A percentile compares a stretch with the other conserved stretches of the same genome.
phyloP scores from a whole-genome alignment of 1,140 invertebrate genomes.

The Penaeus chinensis region DNA sequence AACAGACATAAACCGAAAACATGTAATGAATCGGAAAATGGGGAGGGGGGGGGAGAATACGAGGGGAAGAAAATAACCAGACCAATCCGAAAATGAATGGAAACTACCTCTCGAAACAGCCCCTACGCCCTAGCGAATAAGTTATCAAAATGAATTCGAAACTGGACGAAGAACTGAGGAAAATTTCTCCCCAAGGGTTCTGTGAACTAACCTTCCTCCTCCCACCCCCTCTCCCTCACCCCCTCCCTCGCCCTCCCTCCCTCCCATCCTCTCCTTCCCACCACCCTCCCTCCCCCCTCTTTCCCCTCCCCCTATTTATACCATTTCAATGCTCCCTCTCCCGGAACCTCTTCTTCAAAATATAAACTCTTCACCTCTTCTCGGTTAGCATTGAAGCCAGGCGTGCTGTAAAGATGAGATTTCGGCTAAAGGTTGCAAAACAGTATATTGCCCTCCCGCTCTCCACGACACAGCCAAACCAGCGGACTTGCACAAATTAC shows the following conservation, averaged over 20 bases:
- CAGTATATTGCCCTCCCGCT: conserved; percentile 32
- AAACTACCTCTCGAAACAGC: too few species aligned
- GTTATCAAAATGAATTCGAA: conserved; percentile 2
- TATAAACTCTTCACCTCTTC: conserved; percentile 28
- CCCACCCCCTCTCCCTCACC: not conserved
- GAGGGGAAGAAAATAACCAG: too few species aligned
- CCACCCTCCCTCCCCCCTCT: not conserved
- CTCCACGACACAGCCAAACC: conserved; percentile 38
- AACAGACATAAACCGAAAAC: conserved; percentile 28
- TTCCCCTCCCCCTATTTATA: conserved; percentile 20
- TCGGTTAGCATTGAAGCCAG: conserved; percentile 22
- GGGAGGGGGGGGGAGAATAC: too few species aligned
- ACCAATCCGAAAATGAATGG: too few species aligned
- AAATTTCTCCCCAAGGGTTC: conserved; percentile 21
- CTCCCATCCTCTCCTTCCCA: too few species aligned
- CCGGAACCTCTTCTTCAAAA: conserved; percentile 11
- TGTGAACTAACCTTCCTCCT: conserved; percentile 30
- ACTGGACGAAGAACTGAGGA: conserved; percentile 31
- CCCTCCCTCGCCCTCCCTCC: conserved; percentile 8
- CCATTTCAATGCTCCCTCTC: too few species aligned
- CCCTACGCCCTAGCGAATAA: not conserved
- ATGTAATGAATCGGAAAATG: too few species aligned
- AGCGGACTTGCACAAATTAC: conserved; percentile 47
- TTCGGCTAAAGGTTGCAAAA: conserved; percentile 52
- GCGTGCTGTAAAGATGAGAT: conserved; percentile 46